These are phyloP conservation scores for Oligia strigilis DNA, from an alignment of 2,888 invertebrate genomes.

Conservation along the genomic window DNA sequence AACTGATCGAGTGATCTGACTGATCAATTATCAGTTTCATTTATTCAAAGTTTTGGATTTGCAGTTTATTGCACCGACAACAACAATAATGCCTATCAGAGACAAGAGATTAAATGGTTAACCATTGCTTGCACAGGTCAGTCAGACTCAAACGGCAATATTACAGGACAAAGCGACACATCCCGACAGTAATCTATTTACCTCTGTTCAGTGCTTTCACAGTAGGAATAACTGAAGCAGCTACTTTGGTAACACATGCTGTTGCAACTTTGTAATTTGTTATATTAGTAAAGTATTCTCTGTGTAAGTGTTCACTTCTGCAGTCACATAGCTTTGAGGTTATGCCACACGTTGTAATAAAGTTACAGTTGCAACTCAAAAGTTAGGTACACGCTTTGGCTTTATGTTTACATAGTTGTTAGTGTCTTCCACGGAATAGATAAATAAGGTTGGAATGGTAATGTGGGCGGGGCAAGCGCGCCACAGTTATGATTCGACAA, in stretches of 20 bases:
- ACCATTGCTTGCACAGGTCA: not conserved
- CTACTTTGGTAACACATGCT: not conserved
- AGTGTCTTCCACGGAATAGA: too few relatives aligned
- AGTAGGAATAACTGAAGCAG: conserved; percentile 18
- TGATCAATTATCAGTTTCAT: too few relatives aligned
- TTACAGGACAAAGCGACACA: not conserved
- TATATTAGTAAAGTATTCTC: conserved; percentile 34
- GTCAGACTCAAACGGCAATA: not conserved
- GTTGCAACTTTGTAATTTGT: conserved; percentile 41
- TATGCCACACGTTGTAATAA: conserved; percentile 29
- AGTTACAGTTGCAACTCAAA: conserved; percentile 37
- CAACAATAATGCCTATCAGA: not conserved
- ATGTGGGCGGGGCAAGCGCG: too few relatives aligned
- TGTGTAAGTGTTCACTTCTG: conserved; percentile 29
- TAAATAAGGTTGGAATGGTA: too few relatives aligned
- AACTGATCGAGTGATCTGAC: too few relatives aligned
- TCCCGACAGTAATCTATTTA: not conserved
- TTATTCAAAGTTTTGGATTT: not conserved
- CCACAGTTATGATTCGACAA: too few relatives aligned
- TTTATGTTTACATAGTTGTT: conserved; percentile 5
- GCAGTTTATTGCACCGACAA: not conserved
- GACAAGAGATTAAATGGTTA: not conserved
- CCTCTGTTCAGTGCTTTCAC: conserved; percentile 11
- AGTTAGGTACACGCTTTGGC: conserved; percentile 20
- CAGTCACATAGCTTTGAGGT: conserved; percentile 30